phyloP scores from a whole-genome alignment of 2,113 vertebrate genomes.

The Podarcis muralis region DNA sequence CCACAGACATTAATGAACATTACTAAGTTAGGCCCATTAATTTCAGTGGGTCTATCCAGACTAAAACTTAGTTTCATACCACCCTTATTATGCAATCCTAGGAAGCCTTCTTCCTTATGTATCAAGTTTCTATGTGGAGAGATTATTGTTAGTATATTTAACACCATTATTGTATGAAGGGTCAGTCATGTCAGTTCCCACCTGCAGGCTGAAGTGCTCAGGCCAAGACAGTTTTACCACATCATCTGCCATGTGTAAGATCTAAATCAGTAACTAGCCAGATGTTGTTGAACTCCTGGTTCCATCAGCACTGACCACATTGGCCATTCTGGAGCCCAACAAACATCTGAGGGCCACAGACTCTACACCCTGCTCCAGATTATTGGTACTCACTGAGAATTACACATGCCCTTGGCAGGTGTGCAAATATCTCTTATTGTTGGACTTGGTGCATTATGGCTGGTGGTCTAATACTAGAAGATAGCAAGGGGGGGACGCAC shows the following conservation, averaged over 20 bases:
- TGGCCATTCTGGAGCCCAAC: neutral
- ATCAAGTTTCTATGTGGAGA: neutral
- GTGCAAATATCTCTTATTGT: neutral
- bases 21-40: too few relatives aligned
- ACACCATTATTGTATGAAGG: too few relatives aligned
- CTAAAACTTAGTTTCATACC: too few relatives aligned
- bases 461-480: neutral
- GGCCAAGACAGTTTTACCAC: neutral
- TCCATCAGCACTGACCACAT: neutral
- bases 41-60: too few relatives aligned
- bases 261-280: too few relatives aligned
- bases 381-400: neutral
- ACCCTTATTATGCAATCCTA: neutral
- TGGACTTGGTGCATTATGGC: neutral
- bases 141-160: neutral
- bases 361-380: neutral
- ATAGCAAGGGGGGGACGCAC: too few relatives aligned
- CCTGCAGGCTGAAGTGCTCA: neutral
- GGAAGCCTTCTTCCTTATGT: neutral
- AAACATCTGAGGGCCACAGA: neutral
- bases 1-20: too few relatives aligned
- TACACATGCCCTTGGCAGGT: neutral
- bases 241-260: neutral
- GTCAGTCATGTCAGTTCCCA: neutral
- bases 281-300: too few relatives aligned